Percentiles rank a stretch among this genome's conserved stretches.
Evolutionary conservation across 1,140 invertebrate species (phyloP).

Genomic region (Gyrodactylus bullatarudis): DNA sequence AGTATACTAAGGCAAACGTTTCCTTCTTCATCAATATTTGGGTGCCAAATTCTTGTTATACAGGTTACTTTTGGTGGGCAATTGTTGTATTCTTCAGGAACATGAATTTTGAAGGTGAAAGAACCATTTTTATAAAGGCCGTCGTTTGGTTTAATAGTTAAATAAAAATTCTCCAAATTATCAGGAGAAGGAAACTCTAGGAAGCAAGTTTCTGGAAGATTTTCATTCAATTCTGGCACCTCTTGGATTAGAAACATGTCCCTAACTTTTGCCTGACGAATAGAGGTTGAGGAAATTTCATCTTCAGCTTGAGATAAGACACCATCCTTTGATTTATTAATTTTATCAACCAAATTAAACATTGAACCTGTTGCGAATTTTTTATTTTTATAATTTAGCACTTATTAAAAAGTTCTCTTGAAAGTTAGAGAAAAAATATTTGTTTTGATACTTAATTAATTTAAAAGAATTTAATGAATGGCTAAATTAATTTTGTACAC

Average conservation of each 20-base stretch:
- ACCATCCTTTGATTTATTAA: neutral
- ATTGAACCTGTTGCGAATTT: too few relatives aligned
- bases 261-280: neutral
- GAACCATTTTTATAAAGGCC: neutral
- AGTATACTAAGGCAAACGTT: conserved; percentile 64
- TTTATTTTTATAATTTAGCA: too few relatives aligned
- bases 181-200: neutral
- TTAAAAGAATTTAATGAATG: neutral
- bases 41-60: conserved; percentile 61
- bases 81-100: neutral
- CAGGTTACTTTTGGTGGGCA: conserved; percentile 53
- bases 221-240: neutral
- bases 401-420: too few relatives aligned
- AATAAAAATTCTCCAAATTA: neutral
- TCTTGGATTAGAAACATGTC: neutral
- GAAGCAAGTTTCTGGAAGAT: neutral
- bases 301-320: neutral
- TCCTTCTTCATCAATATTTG: conserved; percentile 72
- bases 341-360: neutral
- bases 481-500: neutral
- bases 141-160: neutral
- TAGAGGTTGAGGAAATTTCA: neutral
- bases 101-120: conserved; percentile 5
- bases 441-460: too few relatives aligned
- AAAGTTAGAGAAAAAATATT: too few relatives aligned